Evolutionary conservation across 2,797 vertebrate genomes (phyloP), one percentile per base, ranked within the genome.

Genomic region (Eulemur mongoz): DNA sequence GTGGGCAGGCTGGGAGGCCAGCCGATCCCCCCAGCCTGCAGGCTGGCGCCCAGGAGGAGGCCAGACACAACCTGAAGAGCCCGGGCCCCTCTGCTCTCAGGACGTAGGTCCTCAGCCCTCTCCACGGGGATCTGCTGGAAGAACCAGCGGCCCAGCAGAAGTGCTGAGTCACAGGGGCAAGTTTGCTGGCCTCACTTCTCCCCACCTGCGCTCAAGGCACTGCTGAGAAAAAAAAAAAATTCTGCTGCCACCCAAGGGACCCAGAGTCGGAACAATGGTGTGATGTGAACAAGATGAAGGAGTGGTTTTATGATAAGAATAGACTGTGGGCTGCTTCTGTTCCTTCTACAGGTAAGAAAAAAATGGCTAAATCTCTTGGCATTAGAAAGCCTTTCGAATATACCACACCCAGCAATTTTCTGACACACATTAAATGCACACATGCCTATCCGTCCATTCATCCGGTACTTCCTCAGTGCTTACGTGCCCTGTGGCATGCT

Each of bases 401-500:
- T 0, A 20, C 5, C 22, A n/a, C 30, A 10, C 15, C 20, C n/a
- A 14, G 40, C 52, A 13, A 20, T 13, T 59, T 69, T 14, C 48
- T 1, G 6, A 69, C 57, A 27, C 0, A n/a, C 22, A 32, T 30
- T 22, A 25, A 0, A 9, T 11, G 20, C 5, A 7, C 40, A 38
- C 67, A 23, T 3, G 1, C 38, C 2, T 20, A 38, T 2, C 73
- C 30, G 0, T 5, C 50, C n/a, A 3, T 15, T 20, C 45, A n/a
- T 15, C 22, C 0, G 0, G 32, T 3, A 32, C 69, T 0, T 54
- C 43, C 35, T 27, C 63, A 13, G 48, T 3, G 75, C 38, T 52
- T 5, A 30, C 0, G 0, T 10, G 65, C 15, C 70, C 32, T 4
- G 5, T 6, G 1, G 82, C 0, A 3, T 5, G 5, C 1, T 2